Evolutionary conservation across 1,140 invertebrate species (phyloP), one percentile per base, ranked within the genome.

Genomic region (Listronotus bonariensis): DNA sequence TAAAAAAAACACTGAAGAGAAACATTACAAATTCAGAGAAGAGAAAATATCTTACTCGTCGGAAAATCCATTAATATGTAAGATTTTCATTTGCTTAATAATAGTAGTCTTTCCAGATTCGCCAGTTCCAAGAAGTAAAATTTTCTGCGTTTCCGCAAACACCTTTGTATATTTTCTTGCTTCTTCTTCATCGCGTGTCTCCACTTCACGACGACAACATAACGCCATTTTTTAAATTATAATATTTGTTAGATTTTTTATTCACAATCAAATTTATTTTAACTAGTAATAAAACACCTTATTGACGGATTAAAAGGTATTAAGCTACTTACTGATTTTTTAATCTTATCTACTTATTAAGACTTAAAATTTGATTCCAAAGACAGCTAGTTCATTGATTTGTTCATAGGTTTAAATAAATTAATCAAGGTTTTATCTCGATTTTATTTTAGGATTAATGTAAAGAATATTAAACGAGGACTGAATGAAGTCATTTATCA

Each of bases 71-170:
- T 88, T 84, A 34, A 89, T 84, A 69, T 91, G 88, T 43, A 91
- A 77, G 68, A 91, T 91, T 75, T 88, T 89, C 90, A 92, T 92
- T 78, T 92, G 91, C 73, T 92, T 91, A 12, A 92, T 85, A 41
- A 92, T 91, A 0, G 90, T 92, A 0, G 89, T 90, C 76, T 92
- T 92, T 10, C 87, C 87, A 17, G 87, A 86, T 68, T 88, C 87
- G 0, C 86, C 87, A 0, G 87, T 84, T 42, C 88, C 88, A 4
- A 90, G 74, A 0, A 90, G 76, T 31, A 90, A 76, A 26, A 90
- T 78, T 77, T 89, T 89, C 18, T 66, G 64, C 0, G 69, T 66
- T 20, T 67, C 56, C 8, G 55, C 46, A 49, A 74, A 74, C 9
- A 63, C 58, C 65, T 65, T 68, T 9, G 70, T 71, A 15, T 70